Base-by-base conservation (phyloP, 2,797 vertebrate genomes). In the Threskiornis aethiopicus region DNA sequence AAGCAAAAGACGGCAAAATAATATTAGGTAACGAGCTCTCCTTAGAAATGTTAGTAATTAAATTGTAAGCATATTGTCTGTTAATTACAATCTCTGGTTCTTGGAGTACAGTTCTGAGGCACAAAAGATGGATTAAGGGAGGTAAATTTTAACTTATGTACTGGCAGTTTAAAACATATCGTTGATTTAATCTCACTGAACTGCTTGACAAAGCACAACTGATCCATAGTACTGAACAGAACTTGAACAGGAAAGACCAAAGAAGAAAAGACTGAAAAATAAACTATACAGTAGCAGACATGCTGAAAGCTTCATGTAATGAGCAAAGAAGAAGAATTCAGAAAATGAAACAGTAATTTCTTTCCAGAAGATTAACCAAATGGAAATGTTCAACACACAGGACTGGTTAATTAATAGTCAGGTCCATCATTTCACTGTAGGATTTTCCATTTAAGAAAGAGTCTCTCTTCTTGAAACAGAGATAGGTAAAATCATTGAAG, bases 321-420 rank as follows among this genome's bases (percentile, higher is more conserved):
- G 89, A 87, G 89, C 58, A 95, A 82, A 89, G 79, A 88, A 89
- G 92, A 90, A 89, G 82, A 90, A 91, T 93, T 96, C 59, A 33
- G 92, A 58, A 82, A 93, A 86, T 71, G 72, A 89, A 97, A 35
- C 41, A 92, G 80, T 93, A 96, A 97, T 97, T 94, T 90, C 89
- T 90, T 96, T 97, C 94, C 94, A 95, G 93, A 94, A 96, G 94
- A 86, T 94, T 93, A 95, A 96, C 89, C 95, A 96, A 89, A 93
- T 96, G 92, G 95, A 91, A 97, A 91, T 76, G 73, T 88, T 91
- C 66, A 92, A 44, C 84, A 47, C 83, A 78, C 82, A 54, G 76
- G 51, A 82, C 88, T 88, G 64, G 96, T 94, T 96, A 95, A 96
- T 96, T 96, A 97, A 75, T 87, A 96, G 59, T 96, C 87, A 95